A percentile compares a stretch with the other conserved stretches of the same genome.
These are phyloP conservation scores for Sebastes schlegelii DNA, from an alignment of 2,113 vertebrate genomes.

Conservation along the genomic window DNA sequence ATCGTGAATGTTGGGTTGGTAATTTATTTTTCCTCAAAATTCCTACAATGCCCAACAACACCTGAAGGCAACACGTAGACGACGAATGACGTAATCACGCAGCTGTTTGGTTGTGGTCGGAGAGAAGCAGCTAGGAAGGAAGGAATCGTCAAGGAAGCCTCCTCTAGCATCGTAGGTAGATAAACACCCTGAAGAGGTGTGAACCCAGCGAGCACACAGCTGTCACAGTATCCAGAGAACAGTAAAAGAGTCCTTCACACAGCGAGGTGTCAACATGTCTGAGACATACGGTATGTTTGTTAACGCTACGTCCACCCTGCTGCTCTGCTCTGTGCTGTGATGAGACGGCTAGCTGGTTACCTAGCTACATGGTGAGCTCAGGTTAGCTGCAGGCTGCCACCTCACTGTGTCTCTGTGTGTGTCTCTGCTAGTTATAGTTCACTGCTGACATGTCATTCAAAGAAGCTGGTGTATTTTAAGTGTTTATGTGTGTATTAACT, in stretches of 20 bases:
- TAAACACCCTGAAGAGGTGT: constrained; percentile 67
- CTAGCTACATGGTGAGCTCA: constrained; percentile 38
- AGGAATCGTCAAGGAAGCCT: constrained; percentile 53
- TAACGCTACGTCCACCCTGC: neutral
- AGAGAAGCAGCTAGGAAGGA: constrained; percentile 46
- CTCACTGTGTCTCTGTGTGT: neutral
- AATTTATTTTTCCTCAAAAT: neutral
- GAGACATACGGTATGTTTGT: constrained; percentile 86
- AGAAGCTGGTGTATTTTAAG: fast-evolving
- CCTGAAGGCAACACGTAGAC: constrained; percentile 9
- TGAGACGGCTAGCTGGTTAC: constrained; percentile 52
- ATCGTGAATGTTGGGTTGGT: neutral
- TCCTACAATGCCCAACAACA: neutral
- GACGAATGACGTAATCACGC: constrained; percentile 57
- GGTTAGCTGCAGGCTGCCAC: constrained; percentile 23
- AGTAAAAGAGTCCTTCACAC: constrained; percentile 46
- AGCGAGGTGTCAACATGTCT: constrained; percentile 82
- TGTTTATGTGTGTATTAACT: neutral
- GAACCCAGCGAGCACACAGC: constrained; percentile 31
- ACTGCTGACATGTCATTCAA: neutral
- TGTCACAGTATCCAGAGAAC: constrained; percentile 34
- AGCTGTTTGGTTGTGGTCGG: constrained; percentile 55
- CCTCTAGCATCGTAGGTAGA: constrained; percentile 60
- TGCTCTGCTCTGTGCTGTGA: constrained; percentile 12
- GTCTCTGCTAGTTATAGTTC: neutral